A percentile compares a stretch with the other conserved stretches of the same genome.
Evolutionary conservation across 2,797 vertebrate species (phyloP).

Genomic region (Sebastes goodei): DNA sequence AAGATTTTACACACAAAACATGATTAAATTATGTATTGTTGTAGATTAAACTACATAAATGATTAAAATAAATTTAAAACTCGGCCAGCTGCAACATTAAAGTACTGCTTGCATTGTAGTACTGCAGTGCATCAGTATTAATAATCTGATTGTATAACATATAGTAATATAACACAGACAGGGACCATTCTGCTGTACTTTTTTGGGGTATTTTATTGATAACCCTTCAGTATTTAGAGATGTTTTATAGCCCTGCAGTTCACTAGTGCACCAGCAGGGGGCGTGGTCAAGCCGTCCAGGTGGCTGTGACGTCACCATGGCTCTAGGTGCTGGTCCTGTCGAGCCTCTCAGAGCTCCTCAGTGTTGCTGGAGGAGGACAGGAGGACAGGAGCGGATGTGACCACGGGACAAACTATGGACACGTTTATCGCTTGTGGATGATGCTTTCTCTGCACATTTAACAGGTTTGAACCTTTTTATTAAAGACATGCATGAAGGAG

Average conservation of each 20-base stretch:
- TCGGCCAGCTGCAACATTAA: neutral
- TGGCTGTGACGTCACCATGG: constrained; percentile 76
- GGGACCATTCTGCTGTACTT: neutral
- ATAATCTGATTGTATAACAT: neutral
- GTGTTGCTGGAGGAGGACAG: constrained; percentile 7
- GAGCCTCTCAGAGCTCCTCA: constrained; percentile 34
- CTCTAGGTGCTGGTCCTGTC: constrained; percentile 38
- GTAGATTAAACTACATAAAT: neutral
- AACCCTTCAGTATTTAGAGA: neutral
- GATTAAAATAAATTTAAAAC: neutral
- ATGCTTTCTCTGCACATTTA: constrained; percentile 7
- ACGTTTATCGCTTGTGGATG: constrained; percentile 30
- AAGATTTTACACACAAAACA: neutral
- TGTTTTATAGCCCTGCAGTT: neutral
- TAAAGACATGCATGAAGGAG: neutral
- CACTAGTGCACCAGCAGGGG: constrained; percentile 43
- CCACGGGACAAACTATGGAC: constrained; percentile 44
- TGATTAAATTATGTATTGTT: neutral
- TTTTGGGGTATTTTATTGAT: neutral
- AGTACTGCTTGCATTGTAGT: neutral
- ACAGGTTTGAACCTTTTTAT: constrained; percentile 41
- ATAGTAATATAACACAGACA: neutral
- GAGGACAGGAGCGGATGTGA: neutral
- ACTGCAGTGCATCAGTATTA: neutral
- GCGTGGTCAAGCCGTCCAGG: constrained; percentile 27